These are phyloP conservation scores for Bradypodion pumilum DNA, from an alignment of 2,797 vertebrate species.

Conservation along the genomic window DNA sequence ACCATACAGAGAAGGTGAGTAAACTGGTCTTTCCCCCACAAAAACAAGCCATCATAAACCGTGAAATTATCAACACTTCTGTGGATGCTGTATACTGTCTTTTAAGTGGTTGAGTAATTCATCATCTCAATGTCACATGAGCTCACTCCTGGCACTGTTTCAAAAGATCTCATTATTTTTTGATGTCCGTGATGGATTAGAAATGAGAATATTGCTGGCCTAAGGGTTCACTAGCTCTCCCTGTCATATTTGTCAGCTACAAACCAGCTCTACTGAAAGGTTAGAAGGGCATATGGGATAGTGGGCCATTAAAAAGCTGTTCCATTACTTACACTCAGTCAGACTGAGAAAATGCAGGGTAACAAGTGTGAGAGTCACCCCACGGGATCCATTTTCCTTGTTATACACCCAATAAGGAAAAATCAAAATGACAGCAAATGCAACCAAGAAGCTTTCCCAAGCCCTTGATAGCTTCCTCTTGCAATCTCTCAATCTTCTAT, in stretches of 20 bases:
- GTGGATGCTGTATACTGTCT: constrained; percentile 31
- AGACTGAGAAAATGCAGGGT: constrained; percentile 64
- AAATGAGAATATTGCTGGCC: constrained; percentile 72
- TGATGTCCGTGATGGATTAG: constrained; percentile 73
- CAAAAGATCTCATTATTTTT: constrained; percentile 75
- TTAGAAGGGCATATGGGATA: constrained; percentile 61
- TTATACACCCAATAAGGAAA: constrained; percentile 52
- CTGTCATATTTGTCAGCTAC: constrained; percentile 71
- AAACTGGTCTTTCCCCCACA: background rate
- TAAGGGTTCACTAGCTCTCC: constrained; percentile 64
- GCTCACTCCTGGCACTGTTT: constrained; percentile 63
- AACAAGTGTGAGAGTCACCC: constrained; percentile 64
- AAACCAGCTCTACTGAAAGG: constrained; percentile 57
- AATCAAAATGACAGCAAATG: constrained; percentile 54
- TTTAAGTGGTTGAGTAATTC: constrained; percentile 67
- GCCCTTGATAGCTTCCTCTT: constrained; percentile 23
- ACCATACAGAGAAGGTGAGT: constrained; percentile 15
- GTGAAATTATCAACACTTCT: constrained; percentile 43
- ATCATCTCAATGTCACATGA: constrained; percentile 70
- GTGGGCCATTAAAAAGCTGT: constrained; percentile 64
- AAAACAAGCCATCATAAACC: background rate
- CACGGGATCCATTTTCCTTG: constrained; percentile 60
- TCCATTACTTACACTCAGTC: constrained; percentile 67
- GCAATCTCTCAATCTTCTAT: constrained; percentile 43
- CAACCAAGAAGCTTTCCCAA: constrained; percentile 48